Conservation (phyloP, 2,888 invertebrate species). For the Cantharis rufa region DNA sequence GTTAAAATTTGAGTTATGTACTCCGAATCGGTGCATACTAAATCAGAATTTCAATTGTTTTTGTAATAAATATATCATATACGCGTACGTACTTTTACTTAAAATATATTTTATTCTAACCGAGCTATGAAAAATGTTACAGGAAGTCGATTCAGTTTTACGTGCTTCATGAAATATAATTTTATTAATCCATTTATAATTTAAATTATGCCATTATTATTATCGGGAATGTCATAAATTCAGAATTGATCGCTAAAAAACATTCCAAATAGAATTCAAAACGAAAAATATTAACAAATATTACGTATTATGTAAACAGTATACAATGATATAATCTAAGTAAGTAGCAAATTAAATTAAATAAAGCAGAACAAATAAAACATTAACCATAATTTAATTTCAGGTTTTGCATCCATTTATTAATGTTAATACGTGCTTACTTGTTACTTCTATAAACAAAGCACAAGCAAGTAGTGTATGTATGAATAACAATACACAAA, state of each 20-base stretch:
- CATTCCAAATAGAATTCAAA: background rate
- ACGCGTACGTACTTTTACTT: background rate
- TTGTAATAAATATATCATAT: background rate
- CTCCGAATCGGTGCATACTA: conserved; percentile 18
- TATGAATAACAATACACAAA: background rate
- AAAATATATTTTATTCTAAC: background rate
- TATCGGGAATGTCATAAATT: background rate
- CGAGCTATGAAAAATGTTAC: background rate
- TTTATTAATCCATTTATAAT: background rate
- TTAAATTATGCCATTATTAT: background rate
- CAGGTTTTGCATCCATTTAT: background rate
- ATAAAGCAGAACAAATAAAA: background rate
- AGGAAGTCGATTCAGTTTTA: background rate
- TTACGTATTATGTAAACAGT: background rate
- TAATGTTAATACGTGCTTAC: background rate
- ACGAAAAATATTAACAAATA: background rate
- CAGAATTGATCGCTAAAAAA: background rate
- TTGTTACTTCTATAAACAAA: background rate
- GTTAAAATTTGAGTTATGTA: conserved; percentile 20
- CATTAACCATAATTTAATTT: background rate
- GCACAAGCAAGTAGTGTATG: too few relatives aligned
- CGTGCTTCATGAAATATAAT: background rate
- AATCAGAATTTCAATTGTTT: conserved; percentile 23
- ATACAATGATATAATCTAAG: background rate
- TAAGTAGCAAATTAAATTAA: background rate